A percentile compares a stretch with the other conserved stretches of the same genome.
phyloP scores from a whole-genome alignment of 1,140 invertebrate genomes.

The Zaprionus lachaisei region DNA sequence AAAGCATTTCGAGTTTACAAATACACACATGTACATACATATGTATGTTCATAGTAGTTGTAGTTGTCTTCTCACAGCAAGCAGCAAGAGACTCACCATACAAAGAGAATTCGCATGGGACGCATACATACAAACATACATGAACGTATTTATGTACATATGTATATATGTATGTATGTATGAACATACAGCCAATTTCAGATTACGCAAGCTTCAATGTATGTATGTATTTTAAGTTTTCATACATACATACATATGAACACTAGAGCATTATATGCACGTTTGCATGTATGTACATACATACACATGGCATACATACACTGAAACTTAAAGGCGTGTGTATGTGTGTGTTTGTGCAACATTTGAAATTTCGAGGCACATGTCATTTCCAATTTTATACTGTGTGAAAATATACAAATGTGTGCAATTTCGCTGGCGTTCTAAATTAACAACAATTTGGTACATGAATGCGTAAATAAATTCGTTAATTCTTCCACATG shows the following conservation, averaged over 20 bases:
- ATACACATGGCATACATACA: conserved; percentile 5
- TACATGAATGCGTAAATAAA: conserved; percentile 34
- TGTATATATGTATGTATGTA: conserved; percentile 25
- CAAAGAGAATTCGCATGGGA: conserved; percentile 49
- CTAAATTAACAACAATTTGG: conserved; percentile 42
- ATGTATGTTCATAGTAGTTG: conserved; percentile 28
- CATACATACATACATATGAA: conserved; percentile 3
- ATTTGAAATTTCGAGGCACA: conserved; percentile 53
- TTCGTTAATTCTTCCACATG: conserved; percentile 5
- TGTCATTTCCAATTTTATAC: conserved; percentile 57
- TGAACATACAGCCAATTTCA: conserved; percentile 52
- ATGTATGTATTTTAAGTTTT: conserved; percentile 16
- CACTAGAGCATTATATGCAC: neutral
- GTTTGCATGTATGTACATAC: conserved; percentile 14
- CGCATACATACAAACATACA: conserved; percentile 38
- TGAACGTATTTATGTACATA: conserved; percentile 34
- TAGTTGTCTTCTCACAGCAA: conserved; percentile 41
- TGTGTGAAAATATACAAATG: conserved; percentile 38
- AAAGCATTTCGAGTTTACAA: conserved; percentile 46
- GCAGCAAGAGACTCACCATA: conserved; percentile 34
- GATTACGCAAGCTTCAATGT: conserved; percentile 65
- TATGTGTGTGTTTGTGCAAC: conserved; percentile 29
- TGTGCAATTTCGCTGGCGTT: conserved; percentile 34
- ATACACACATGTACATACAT: conserved; percentile 21
- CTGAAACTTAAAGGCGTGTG: neutral